phyloP scores from a whole-genome alignment of 2,797 vertebrate genomes.

The Otus scops region DNA sequence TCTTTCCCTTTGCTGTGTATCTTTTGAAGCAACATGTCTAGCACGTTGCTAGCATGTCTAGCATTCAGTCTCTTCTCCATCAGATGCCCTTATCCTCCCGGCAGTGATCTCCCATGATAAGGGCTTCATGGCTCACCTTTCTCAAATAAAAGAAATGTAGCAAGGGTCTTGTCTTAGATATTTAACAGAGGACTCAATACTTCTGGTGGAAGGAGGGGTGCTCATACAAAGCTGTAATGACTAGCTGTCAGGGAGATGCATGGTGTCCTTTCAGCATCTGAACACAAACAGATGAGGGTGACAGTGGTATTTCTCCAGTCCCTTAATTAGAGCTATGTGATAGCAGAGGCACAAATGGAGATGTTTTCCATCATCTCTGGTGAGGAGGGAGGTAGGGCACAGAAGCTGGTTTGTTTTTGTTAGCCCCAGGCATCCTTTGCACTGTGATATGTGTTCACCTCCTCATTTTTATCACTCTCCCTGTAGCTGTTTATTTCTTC shows the following conservation, averaged over 20 bases:
- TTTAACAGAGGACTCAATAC: background rate
- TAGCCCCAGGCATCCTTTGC: background rate
- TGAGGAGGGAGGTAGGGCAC: slow-evolving; percentile 8
- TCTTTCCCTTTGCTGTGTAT: background rate
- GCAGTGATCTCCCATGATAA: background rate
- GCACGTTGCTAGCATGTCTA: background rate
- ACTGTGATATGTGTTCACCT: background rate
- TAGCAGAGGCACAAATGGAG: slow-evolving; percentile 35
- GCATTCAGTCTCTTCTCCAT: background rate
- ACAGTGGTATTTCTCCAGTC: slow-evolving; percentile 69
- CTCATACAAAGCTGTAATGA: slow-evolving; percentile 68
- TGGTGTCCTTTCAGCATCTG: slow-evolving; percentile 71
- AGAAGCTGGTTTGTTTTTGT: slow-evolving; percentile 7
- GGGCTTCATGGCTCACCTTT: background rate
- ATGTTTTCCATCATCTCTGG: slow-evolving; percentile 47
- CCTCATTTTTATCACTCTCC: background rate
- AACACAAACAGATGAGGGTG: slow-evolving; percentile 74
- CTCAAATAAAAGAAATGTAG: background rate
- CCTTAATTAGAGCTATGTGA: slow-evolving; percentile 76
- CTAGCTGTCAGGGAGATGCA: slow-evolving; percentile 79
- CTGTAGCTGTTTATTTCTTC: background rate
- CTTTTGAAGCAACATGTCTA: background rate
- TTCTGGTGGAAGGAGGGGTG: slow-evolving; percentile 23
- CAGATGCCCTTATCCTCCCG: background rate
- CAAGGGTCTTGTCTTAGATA: background rate